A percentile compares a stretch with the other conserved stretches of the same genome.
Conservation (phyloP, 2,113 vertebrate species). For the Propithecus coquereli region DNA sequence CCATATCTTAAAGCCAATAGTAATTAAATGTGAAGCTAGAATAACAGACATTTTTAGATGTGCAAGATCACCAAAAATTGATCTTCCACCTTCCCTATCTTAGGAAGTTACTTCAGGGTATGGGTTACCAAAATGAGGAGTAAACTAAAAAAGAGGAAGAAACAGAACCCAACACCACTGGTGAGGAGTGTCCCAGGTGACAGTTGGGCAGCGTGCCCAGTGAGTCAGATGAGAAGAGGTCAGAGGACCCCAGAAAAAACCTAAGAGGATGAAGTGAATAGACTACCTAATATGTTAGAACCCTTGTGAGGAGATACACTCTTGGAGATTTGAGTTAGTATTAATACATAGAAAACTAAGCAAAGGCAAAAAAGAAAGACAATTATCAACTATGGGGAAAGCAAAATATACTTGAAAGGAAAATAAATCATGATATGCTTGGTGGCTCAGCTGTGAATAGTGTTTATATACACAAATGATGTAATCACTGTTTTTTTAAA, state of each 20-base stretch:
- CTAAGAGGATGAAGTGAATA: not conserved
- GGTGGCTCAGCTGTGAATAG: not conserved
- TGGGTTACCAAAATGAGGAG: not conserved
- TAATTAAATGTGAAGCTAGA: not conserved
- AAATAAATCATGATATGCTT: not conserved
- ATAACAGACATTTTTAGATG: not conserved
- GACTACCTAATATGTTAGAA: not conserved
- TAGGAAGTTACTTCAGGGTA: not conserved
- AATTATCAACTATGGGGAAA: not conserved
- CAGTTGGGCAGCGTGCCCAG: rapidly evolving
- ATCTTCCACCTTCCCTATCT: not conserved
- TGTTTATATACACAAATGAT: not conserved
- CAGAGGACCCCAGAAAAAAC: not conserved
- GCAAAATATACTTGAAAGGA: not conserved
- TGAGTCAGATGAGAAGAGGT: not conserved
- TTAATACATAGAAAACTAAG: not conserved
- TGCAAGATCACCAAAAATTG: not conserved
- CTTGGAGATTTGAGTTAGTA: not conserved
- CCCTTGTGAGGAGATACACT: not conserved
- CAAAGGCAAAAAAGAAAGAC: not conserved
- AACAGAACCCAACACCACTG: rapidly evolving
- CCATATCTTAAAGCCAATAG: not conserved
- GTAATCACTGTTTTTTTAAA: not conserved
- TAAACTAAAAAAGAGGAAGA: not conserved
- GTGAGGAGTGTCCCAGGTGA: not conserved